phyloP scores from a whole-genome alignment of 2,797 vertebrate genomes.

The Acanthurus leucopareius region DNA sequence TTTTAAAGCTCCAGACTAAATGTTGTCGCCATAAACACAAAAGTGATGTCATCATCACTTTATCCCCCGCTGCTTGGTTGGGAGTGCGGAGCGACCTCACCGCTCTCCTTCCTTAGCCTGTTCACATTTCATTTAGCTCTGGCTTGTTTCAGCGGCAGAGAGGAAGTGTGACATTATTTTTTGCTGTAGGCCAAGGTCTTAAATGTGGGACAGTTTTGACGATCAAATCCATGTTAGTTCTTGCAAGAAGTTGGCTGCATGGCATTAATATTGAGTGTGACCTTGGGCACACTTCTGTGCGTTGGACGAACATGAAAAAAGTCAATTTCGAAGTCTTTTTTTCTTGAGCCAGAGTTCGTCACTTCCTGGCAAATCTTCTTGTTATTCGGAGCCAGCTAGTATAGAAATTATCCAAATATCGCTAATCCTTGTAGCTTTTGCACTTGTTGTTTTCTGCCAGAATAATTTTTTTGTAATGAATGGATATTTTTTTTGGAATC shows the following conservation, averaged over 20 bases:
- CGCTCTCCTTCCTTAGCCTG: background rate
- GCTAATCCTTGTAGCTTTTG: too few species aligned
- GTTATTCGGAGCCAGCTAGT: conserved; percentile 31
- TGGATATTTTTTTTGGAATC: too few species aligned
- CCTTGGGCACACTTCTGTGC: background rate
- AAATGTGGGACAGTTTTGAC: conserved; percentile 37
- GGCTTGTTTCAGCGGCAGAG: conserved; percentile 10
- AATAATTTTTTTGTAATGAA: too few species aligned
- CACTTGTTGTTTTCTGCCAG: too few species aligned
- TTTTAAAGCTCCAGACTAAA: conserved; percentile 8
- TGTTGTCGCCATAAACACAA: conserved; percentile 25
- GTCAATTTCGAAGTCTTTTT: conserved; percentile 43
- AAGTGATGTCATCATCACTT: conserved; percentile 34
- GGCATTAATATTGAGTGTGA: conserved; percentile 35
- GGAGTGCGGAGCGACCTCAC: conserved; percentile 1
- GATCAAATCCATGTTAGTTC: conserved; percentile 32
- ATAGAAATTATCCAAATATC: too few species aligned
- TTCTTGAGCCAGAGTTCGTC: conserved; percentile 43
- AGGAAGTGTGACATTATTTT: conserved; percentile 32
- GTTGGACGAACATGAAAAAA: conserved; percentile 59
- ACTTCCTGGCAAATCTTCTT: conserved; percentile 52
- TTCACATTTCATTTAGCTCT: conserved; percentile 42
- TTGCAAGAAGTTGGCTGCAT: conserved; percentile 24
- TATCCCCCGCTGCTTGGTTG: conserved; percentile 27
- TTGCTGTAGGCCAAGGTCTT: conserved; percentile 11